Conservation (phyloP, 1,140 invertebrate species). For the Cherax quadricarinatus region DNA sequence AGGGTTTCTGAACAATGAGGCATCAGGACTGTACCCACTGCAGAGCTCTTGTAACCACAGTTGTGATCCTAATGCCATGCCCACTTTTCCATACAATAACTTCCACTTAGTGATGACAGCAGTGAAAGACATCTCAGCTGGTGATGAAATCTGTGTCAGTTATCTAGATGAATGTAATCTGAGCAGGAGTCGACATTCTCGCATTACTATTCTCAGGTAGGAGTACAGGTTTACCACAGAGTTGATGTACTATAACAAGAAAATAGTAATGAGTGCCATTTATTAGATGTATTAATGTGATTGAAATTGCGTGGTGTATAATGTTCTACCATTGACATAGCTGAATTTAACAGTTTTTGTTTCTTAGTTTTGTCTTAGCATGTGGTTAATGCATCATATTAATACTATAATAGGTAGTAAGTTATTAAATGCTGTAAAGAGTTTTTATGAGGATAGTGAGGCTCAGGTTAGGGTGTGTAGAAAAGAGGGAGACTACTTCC, state of each 20-base stretch:
- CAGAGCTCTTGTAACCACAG: conserved; percentile 96
- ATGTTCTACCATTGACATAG: background rate
- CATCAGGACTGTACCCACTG: conserved; percentile 89
- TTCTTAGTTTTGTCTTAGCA: background rate
- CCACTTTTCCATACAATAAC: conserved; percentile 91
- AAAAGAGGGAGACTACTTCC: too few relatives aligned
- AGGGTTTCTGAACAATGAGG: conserved; percentile 94
- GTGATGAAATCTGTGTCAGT: conserved; percentile 93
- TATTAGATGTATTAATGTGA: background rate
- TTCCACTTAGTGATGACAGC: conserved; percentile 88
- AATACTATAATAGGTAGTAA: background rate
- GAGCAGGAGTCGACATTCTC: conserved; percentile 88
- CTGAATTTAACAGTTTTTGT: background rate
- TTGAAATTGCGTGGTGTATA: background rate
- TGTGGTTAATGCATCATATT: background rate
- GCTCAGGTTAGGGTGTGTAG: too few relatives aligned
- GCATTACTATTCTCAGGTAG: conserved; percentile 85
- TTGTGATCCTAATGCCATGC: conserved; percentile 91
- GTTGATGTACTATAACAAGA: background rate
- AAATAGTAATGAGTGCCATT: background rate
- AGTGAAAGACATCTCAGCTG: conserved; percentile 84
- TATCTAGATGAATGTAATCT: conserved; percentile 92
- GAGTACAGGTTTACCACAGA: background rate
- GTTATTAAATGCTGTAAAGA: too few relatives aligned
- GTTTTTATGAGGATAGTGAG: too few relatives aligned